These are phyloP conservation scores for Genyomyrus donnyi DNA, from an alignment of 2,113 vertebrate genomes.

Conservation along the genomic window DNA sequence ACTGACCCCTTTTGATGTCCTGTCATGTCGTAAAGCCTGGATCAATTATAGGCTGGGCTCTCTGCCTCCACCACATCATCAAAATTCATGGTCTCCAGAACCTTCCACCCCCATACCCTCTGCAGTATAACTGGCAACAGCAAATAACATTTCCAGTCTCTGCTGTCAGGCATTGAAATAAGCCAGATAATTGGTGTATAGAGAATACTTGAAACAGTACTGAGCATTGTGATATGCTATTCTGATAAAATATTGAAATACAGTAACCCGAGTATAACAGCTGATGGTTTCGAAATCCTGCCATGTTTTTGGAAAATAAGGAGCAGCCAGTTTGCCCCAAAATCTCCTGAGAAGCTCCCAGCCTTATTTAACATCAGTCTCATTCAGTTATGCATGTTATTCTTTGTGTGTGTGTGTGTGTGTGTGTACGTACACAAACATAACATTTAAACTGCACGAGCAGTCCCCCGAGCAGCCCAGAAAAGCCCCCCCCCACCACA, in stretches of 20 bases:
- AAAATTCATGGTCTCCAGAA: not conserved
- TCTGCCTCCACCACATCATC: not conserved
- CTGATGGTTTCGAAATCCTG: not conserved
- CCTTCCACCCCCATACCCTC: not conserved
- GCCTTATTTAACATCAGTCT: not conserved
- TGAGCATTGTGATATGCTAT: not conserved
- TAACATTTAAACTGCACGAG: not conserved
- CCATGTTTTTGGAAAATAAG: not conserved
- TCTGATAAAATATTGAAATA: not conserved
- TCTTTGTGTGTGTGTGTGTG: not conserved
- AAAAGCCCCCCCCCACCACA: not conserved
- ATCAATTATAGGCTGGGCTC: not conserved
- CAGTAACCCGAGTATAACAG: not conserved
- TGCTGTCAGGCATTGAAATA: not conserved
- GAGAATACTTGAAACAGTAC: not conserved
- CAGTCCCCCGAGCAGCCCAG: not conserved
- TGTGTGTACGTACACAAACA: not conserved
- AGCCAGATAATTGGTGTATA: not conserved
- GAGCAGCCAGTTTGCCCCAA: not conserved
- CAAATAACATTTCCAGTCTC: not conserved
- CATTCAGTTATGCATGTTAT: not conserved
- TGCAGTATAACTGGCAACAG: not conserved
- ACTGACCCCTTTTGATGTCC: not conserved
- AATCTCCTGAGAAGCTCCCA: not conserved
- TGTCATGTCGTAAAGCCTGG: not conserved